A percentile compares a stretch with the other conserved stretches of the same genome.
Evolutionary conservation across 2,888 invertebrate species (phyloP).

Genomic region (Machimus rusticus): DNA sequence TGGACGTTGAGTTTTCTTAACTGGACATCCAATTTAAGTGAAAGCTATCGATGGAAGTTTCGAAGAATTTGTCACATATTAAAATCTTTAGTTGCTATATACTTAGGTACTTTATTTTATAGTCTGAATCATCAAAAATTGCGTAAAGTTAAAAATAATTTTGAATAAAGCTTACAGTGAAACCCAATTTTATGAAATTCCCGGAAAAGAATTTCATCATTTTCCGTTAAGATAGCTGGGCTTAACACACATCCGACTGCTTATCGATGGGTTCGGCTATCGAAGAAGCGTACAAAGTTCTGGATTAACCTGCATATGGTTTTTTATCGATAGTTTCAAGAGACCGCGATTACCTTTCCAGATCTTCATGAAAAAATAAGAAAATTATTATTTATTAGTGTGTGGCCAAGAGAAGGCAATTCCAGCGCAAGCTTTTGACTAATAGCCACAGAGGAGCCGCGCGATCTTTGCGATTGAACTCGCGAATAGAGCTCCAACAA

Average conservation of each 20-base stretch:
- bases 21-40: neutral
- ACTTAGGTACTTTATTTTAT: neutral
- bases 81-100: neutral
- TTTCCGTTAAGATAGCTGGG: neutral
- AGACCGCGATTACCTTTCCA: neutral
- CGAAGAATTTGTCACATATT: neutral
- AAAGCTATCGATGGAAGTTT: neutral
- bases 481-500: neutral
- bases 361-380: neutral
- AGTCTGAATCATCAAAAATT: neutral
- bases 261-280: neutral
- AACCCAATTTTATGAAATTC: neutral
- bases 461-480: neutral
- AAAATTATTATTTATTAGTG: neutral
- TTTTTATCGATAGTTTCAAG: neutral
- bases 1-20: too few relatives aligned
- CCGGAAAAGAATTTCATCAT: neutral
- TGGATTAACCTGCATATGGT: neutral
- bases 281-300: neutral
- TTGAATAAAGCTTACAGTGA: neutral
- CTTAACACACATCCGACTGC: neutral
- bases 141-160: neutral
- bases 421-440: neutral
- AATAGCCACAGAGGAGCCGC: neutral
- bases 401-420: neutral